phyloP scores from a whole-genome alignment of 2,113 vertebrate genomes.

The Cyanoramphus novaezelandiae region DNA sequence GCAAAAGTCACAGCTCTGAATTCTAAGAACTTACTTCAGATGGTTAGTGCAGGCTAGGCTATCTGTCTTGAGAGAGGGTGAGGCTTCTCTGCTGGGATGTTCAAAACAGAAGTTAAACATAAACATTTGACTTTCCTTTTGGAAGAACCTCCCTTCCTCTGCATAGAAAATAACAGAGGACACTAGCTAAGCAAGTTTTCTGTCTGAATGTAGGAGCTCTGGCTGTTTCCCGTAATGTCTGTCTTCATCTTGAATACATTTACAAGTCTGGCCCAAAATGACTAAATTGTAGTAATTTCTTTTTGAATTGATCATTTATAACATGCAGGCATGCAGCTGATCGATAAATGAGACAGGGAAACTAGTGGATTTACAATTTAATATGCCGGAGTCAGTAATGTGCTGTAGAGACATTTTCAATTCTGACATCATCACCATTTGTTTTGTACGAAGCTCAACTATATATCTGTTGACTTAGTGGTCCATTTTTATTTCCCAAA shows the following conservation, averaged over 20 bases:
- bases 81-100: not conserved
- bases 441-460: constrained; percentile 35
- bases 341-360: constrained; percentile 66
- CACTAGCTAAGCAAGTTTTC: not conserved
- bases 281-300: constrained; percentile 45
- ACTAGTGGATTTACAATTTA: constrained; percentile 67
- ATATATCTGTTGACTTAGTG: constrained; percentile 6
- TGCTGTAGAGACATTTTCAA: constrained; percentile 28
- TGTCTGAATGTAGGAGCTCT: not conserved
- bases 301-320: constrained; percentile 66
- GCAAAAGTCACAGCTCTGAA: not conserved
- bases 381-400: constrained; percentile 67
- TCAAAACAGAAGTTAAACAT: not conserved
- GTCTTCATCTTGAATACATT: not conserved
- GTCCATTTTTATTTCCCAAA: constrained; percentile 60
- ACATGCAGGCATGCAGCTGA: constrained; percentile 52
- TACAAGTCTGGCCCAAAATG: not conserved
- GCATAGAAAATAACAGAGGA: not conserved
- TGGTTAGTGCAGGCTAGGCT: not conserved
- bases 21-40: not conserved
- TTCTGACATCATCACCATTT: constrained; percentile 48
- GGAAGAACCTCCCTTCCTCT: not conserved
- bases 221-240: not conserved
- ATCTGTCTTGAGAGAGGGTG: not conserved
- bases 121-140: not conserved